These are phyloP conservation scores for Cephonodes hylas DNA, from an alignment of 2,888 invertebrate genomes.

Conservation along the genomic window DNA sequence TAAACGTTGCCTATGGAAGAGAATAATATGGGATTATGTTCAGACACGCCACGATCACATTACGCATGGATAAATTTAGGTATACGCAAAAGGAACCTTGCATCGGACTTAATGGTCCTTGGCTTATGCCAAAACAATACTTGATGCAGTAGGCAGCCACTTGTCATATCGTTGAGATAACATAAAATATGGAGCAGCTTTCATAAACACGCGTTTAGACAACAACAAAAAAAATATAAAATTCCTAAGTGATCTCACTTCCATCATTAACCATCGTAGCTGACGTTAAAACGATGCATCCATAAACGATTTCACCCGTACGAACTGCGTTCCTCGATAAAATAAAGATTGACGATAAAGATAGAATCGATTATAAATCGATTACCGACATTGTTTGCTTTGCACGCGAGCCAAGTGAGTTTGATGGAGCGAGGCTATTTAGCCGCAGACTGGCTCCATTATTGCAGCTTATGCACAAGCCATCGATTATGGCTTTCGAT, in stretches of 20 bases:
- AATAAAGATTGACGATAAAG: neutral
- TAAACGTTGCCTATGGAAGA: no score
- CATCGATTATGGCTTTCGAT: neutral
- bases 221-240: neutral
- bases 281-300: neutral
- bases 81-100: no score
- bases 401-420: neutral
- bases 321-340: neutral
- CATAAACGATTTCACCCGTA: neutral
- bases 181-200: neutral
- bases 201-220: neutral
- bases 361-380: constrained; percentile 6
- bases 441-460: neutral
- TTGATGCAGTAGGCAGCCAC: no score
- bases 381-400: neutral
- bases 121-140: no score
- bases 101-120: no score
- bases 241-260: neutral
- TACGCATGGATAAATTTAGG: no score
- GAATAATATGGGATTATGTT: no score
- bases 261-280: neutral
- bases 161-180: no score
- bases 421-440: constrained; percentile 13
- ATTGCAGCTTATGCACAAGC: neutral
- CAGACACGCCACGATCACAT: no score